Base-by-base conservation (phyloP, 2,888 invertebrate genomes). In the Rhagium mordax region DNA sequence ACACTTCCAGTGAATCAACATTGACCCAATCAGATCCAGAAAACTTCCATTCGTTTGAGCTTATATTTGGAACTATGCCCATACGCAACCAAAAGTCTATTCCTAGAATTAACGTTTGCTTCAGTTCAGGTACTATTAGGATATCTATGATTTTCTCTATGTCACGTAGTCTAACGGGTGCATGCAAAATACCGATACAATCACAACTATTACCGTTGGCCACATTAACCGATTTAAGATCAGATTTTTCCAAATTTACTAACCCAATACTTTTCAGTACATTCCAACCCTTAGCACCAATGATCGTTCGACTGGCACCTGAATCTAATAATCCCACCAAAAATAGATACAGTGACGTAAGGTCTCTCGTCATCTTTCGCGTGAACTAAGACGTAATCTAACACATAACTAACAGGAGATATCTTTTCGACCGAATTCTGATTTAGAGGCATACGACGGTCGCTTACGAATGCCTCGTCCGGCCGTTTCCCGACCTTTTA, bases 71-170 rank as follows among this genome's bases (percentile, higher is more conserved):
- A 6, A 75, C 57, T 21, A 77, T 71, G 8, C 55, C 70, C 75
- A 77, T 69, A 2, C 13, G 21, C 20, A 20, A 65, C 72, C 72
- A 76, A 76, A 74, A 75, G 70, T 77, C 75, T 1, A 68, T 29
- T 13, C 74, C 71, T 16, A 75, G 49, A 47, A 75, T 74, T n/a
- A 75, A 53, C 7, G 8, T 48, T 20, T 71, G 61, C 7, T 65
- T 15, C 3, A 73, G 33, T 8, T 59, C 55, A 8, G 77, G 75
- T n/a, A 75, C 75, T 6, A 77, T 67, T 8, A 77, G 70, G 3
- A 77, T 49, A 18, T 75, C 74, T 3, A 77, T 51, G 21, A 75
- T 29, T n/a, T 65, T 61, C 13, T 64, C 49, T 65, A 65, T 74
- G n/a, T 48, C 55, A 15, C 64, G 18, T 8, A 77, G 60, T 6